Evolutionary conservation across 2,888 invertebrate species (phyloP).

Genomic region (Carcina quercana): DNA sequence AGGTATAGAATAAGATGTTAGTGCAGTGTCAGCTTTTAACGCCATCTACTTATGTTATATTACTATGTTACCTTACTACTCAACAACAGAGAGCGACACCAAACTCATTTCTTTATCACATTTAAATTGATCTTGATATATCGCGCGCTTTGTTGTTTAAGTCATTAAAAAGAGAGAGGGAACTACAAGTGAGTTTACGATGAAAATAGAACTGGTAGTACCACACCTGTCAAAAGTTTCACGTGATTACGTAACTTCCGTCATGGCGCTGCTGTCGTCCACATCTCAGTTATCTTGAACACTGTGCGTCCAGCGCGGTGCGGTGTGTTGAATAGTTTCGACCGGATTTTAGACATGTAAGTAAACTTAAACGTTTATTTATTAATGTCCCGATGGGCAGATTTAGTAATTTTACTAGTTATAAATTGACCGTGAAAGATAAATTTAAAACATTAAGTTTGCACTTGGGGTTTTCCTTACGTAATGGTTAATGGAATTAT

Average conservation of each 20-base stretch:
- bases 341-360: constrained; percentile 67
- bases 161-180: background rate
- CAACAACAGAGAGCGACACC: too few species aligned
- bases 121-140: too few species aligned
- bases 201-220: constrained; percentile 1
- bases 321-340: constrained; percentile 52
- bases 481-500: constrained; percentile 63
- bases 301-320: constrained; percentile 66
- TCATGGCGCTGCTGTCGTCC: constrained; percentile 48
- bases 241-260: constrained; percentile 64
- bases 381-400: constrained; percentile 1
- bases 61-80: too few species aligned
- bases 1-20: too few species aligned
- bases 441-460: constrained; percentile 3
- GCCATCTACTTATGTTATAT: too few species aligned
- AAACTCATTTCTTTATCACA: too few species aligned
- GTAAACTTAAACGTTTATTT: constrained; percentile 21
- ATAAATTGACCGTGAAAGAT: constrained; percentile 8
- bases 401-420: background rate
- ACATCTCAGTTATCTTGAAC: constrained; percentile 53
- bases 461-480: constrained; percentile 44
- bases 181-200: background rate
- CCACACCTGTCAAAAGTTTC: constrained; percentile 32
- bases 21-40: too few species aligned
- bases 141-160: background rate